These are phyloP conservation scores for Carcina quercana DNA, from an alignment of 2,888 invertebrate species.

Conservation along the genomic window DNA sequence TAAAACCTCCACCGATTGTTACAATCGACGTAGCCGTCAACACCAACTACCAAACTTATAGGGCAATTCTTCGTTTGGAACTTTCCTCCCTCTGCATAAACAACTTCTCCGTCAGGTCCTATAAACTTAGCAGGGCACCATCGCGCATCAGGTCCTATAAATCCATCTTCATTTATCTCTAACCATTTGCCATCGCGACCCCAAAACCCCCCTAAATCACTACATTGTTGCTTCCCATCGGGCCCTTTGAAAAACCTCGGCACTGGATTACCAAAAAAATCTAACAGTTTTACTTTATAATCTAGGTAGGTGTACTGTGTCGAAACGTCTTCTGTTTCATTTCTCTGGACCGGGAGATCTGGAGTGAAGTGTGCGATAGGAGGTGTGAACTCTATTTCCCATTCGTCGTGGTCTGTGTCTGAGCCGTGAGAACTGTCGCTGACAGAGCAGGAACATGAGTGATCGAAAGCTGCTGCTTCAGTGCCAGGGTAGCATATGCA, in stretches of 20 bases:
- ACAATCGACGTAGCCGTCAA: slow-evolving; percentile 54
- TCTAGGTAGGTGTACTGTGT: slow-evolving; percentile 56
- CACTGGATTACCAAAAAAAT: slow-evolving; percentile 51
- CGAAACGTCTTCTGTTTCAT: slow-evolving; percentile 30
- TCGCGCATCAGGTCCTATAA: slow-evolving; percentile 47
- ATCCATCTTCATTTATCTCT: slow-evolving; percentile 58
- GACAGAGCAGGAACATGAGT: slow-evolving; percentile 59
- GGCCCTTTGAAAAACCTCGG: slow-evolving; percentile 57
- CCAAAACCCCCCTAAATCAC: slow-evolving; percentile 67
- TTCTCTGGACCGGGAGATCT: slow-evolving; percentile 39
- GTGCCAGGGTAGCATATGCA: slow-evolving; percentile 49
- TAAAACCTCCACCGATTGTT: slow-evolving; percentile 50
- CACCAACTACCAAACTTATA: slow-evolving; percentile 51
- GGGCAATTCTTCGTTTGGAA: slow-evolving; percentile 42
- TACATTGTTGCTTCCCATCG: slow-evolving; percentile 58
- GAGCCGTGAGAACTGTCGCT: slow-evolving; percentile 31
- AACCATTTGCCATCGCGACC: slow-evolving; percentile 50
- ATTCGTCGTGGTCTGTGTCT: slow-evolving; percentile 61
- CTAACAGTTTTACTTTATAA: slow-evolving; percentile 52
- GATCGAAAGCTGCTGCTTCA: slow-evolving; percentile 34
- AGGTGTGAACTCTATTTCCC: slow-evolving; percentile 66
- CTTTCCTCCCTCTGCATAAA: slow-evolving; percentile 49
- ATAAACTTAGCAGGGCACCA: slow-evolving; percentile 54
- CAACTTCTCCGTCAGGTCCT: slow-evolving; percentile 49
- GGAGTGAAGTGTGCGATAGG: slow-evolving; percentile 53